Evolutionary conservation across 2,888 invertebrate species (phyloP), one percentile per base, ranked within the genome.

Genomic region (Cryptocheilus praepositus): DNA sequence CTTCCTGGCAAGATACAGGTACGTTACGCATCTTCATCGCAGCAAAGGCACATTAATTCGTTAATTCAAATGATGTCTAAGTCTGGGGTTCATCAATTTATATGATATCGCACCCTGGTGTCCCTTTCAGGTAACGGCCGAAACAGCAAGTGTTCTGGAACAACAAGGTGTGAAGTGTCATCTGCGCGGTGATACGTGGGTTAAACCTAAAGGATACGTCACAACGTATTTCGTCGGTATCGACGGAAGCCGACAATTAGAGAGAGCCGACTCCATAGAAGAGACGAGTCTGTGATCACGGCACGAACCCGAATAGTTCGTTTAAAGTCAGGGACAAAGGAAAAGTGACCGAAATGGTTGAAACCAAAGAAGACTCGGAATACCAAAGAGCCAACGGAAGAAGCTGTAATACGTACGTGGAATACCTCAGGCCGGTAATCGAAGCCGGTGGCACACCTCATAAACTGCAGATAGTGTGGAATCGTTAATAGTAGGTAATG

Each of bases 1-100:
- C 90, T 93, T 73, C 91, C 93, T 1, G 94, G 95, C 51, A 92
- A 92, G 87, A 95, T 96, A 81, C 95, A 96, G 89, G 94, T 94
- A 70, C 52, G 53, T 21, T 22, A 8, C 0, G 0, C 15, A 5
- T 13, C 11, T 21, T 36, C 5, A 25, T 5, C 25, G 3, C 3
- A 25, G 25, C 25, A 3, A 25, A n/a, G n/a, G 25, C 5, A 5
- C 25, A 25, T 25, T 25, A 25, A 3, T 25, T 25, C 25, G 3
- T 25, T 36, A 4, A 11, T 8, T 36, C 36, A 36, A 36, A 11
- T 11, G 13, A 36, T 11, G 11, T 28, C 4, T 7, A 28, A 7
- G 4, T 28, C n/a, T n/a, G n/a, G n/a, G n/a, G 7, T 28, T 28
- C 28, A 7, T 28, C 7, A 46, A n/a, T 28, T 28, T 28, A 7